Percentiles rank a stretch among this genome's conserved stretches.
Conservation (phyloP, 2,888 invertebrate species). For the Thereva unica region DNA sequence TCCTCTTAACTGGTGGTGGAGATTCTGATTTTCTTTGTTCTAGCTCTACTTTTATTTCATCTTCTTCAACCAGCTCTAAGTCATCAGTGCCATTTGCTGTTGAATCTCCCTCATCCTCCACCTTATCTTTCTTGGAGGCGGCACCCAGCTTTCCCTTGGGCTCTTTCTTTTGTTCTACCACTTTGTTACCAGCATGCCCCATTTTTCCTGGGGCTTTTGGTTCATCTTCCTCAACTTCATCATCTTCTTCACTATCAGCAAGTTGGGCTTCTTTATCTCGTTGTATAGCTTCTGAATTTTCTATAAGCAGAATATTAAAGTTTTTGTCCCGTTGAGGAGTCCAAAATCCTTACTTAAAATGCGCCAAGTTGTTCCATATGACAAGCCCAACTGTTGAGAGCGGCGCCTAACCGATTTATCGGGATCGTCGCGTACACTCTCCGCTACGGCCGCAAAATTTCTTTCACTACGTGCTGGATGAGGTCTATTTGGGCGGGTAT, state of each 20-base stretch:
- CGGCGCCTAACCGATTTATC: no score
- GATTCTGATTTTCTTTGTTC: constrained; percentile 36
- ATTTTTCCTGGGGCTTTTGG: constrained; percentile 10
- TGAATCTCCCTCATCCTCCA: constrained; percentile 9
- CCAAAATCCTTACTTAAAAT: no score
- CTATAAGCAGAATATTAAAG: constrained; percentile 10
- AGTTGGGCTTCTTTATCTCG: not conserved
- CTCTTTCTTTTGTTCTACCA: constrained; percentile 12
- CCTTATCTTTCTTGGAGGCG: constrained; percentile 4
- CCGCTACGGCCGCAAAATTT: no score
- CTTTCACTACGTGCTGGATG: no score
- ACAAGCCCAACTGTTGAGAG: no score
- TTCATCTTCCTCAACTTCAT: not conserved
- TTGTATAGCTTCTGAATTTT: not conserved
- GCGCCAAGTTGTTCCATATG: no score
- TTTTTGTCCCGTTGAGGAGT: not conserved
- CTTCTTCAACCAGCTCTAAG: constrained; percentile 33
- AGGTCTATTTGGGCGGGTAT: no score
- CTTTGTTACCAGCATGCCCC: not conserved
- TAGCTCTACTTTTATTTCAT: constrained; percentile 39
- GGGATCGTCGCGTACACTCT: no score
- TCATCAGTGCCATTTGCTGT: constrained; percentile 44
- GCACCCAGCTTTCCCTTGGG: constrained; percentile 20
- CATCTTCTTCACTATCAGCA: not conserved
- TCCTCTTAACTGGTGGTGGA: constrained; percentile 33